Evolutionary conservation across 2,888 invertebrate genomes (phyloP).

Genomic region (Ochropleura leucogaster): DNA sequence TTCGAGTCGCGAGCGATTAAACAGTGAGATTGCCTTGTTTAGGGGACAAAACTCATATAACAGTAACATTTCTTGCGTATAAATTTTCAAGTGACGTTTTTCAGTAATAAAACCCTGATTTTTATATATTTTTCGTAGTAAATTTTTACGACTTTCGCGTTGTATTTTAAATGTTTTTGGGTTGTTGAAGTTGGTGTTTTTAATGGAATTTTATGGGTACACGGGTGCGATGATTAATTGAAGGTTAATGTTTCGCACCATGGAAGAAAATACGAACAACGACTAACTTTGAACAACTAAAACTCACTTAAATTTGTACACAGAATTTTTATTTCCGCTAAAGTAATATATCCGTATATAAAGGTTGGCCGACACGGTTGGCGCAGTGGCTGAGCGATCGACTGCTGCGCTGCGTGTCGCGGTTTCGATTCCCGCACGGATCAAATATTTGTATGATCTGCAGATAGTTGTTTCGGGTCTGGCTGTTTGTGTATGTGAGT

Average conservation of each 20-base stretch:
- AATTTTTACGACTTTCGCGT: conserved; percentile 49
- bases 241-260: conserved; percentile 37
- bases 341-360: no score
- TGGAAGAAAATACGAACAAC: conserved; percentile 2
- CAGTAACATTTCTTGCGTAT: conserved; percentile 49
- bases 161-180: conserved; percentile 38
- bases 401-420: no score
- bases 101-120: conserved; percentile 56
- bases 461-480: no score
- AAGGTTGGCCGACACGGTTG: no score
- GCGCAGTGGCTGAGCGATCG: no score
- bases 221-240: conserved; percentile 7
- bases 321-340: neutral
- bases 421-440: no score
- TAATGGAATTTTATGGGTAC: conserved; percentile 37
- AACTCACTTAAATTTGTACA: neutral
- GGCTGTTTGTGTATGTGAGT: no score
- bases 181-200: conserved; percentile 41
- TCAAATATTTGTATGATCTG: no score
- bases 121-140: conserved; percentile 41
- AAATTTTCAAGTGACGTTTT: conserved; percentile 60
- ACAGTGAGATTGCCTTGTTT: conserved; percentile 73
- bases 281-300: neutral
- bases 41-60: conserved; percentile 70
- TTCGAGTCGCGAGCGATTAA: conserved; percentile 74